Conservation (phyloP, 2,797 vertebrate species). For the Rhabdophis nuchalis region DNA sequence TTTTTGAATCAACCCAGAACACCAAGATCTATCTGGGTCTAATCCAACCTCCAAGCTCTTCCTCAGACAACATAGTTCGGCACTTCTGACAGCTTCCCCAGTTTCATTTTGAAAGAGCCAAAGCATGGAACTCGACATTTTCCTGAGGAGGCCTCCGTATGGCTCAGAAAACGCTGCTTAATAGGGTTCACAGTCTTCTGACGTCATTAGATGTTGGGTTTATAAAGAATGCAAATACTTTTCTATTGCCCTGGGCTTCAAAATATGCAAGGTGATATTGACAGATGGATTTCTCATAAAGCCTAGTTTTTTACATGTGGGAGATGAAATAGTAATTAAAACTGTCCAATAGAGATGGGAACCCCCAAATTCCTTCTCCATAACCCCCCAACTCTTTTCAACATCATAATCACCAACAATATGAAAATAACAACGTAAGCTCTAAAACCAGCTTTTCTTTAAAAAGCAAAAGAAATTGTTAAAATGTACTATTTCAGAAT, state of each 20-base stretch:
- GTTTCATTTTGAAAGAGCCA: background rate
- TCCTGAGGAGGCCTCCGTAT: background rate
- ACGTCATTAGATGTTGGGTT: constrained; percentile 4
- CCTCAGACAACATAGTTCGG: background rate
- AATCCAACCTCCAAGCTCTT: background rate
- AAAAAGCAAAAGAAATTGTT: background rate
- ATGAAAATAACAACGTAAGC: background rate
- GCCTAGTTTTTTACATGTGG: background rate
- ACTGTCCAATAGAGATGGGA: background rate
- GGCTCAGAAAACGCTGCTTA: background rate
- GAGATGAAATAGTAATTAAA: background rate
- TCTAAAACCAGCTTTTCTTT: background rate
- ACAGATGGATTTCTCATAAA: background rate
- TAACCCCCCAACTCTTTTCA: background rate
- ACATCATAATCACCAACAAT: too few species aligned
- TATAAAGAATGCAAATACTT: background rate
- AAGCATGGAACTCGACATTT: background rate
- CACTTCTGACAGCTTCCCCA: accelerated
- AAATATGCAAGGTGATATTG: background rate
- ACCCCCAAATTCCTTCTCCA: background rate
- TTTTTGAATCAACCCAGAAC: background rate
- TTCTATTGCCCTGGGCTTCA: background rate
- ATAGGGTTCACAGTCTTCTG: background rate
- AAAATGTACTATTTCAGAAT: background rate
- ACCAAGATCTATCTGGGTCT: background rate